Evolutionary conservation across 92 coral and sea anemone genomes (phyloP).

Genomic region (Diadumene lineata): DNA sequence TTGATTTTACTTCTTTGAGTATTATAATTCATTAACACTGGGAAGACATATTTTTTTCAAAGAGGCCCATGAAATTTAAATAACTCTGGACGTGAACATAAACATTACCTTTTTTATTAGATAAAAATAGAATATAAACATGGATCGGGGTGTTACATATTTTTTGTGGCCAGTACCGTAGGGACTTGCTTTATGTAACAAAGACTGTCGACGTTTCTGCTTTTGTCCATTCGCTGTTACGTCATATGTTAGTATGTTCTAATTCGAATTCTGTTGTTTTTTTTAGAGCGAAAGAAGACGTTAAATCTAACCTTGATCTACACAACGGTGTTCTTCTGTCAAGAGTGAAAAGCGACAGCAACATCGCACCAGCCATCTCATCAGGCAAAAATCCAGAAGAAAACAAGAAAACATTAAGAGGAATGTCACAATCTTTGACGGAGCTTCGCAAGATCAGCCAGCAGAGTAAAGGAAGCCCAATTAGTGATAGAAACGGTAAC

Average conservation of each 20-base stretch:
- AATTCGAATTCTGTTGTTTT: not conserved
- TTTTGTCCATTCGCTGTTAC: not conserved
- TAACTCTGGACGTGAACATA: too few species aligned
- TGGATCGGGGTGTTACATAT: too few species aligned
- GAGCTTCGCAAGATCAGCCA: constrained; percentile 39
- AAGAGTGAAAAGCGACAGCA: constrained; percentile 17
- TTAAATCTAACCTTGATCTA: constrained; percentile 10
- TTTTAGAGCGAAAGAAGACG: not conserved
- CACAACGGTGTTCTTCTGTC: constrained; percentile 26
- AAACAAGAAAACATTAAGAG: not conserved
- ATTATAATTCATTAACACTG: too few species aligned
- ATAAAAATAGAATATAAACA: too few species aligned
- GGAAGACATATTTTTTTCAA: too few species aligned
- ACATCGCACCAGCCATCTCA: not conserved
- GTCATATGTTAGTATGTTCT: not conserved
- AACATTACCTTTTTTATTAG: too few species aligned
- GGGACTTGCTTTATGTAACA: too few species aligned
- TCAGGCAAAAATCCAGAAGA: not conserved
- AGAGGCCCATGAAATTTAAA: too few species aligned
- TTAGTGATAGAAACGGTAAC: constrained; percentile 26
- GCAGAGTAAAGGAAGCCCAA: constrained; percentile 16
- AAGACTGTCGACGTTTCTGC: too few species aligned
- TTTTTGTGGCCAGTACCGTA: too few species aligned
- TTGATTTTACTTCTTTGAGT: too few species aligned
- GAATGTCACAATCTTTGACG: constrained; percentile 17